Evolutionary conservation across 2,797 vertebrate species (phyloP), one percentile per base, ranked within the genome.

Genomic region (Podargus strigoides): DNA sequence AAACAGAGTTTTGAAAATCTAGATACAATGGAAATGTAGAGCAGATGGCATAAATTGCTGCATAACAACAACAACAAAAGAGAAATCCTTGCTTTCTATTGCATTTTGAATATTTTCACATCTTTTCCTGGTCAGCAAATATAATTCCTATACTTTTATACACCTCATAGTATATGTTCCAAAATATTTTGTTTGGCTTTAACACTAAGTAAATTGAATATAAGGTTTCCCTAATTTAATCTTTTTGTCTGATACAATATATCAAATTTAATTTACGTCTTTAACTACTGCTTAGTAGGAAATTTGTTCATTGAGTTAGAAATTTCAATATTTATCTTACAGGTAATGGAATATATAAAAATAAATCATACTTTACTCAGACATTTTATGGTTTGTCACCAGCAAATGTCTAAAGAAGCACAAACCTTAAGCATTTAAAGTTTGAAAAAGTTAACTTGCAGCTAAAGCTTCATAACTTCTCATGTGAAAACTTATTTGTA

Each of bases 351-450:
- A 94, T 86, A 69, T 60, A 88, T 92, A 84, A 88, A 97, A 95
- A 88, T 76, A 96, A 97, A 94, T 93, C 67, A 80, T 46, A 94
- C 93, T 97, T 96, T 23, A 46, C 30, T 77, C 26, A 19, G 78
- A 42, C 52, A 46, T 74, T 83, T 93, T 82, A 80, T 81, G 26
- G 8, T 56, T 27, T 81, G 28, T 70, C 30, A 70, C 39, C 72
- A 85, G 58, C 53, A 96, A 96, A 76, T 44, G 20, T 89, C 73
- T 41, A 78, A 79, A 67, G 18, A 89, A 81, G 30, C n/a, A 93
- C n/a, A 96, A 90, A 86, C 39, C 17, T 70, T 84, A 90, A 92
- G 11, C 39, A 93, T 60, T 94, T 83, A 66, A 68, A 60, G 53
- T 55, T 89, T 85, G 22, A 60, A 82, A 89, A 30, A 34, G 30